A percentile compares a stretch with the other conserved stretches of the same genome.
Conservation (phyloP, 2,113 vertebrate genomes). For the Macaca nemestrina region DNA sequence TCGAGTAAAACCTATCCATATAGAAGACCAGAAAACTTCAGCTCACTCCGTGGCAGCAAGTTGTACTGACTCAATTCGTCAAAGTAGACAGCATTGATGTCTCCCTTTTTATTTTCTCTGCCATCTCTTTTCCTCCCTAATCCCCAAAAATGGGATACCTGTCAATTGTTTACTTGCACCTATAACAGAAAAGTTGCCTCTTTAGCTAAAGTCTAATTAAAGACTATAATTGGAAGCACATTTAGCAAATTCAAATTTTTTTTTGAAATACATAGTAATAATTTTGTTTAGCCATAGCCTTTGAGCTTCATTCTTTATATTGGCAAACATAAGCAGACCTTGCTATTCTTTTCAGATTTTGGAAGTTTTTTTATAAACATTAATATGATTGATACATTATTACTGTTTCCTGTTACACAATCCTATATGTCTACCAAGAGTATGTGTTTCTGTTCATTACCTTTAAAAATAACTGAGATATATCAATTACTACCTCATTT, state of each 20-base stretch:
- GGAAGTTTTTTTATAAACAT: background rate
- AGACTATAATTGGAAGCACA: background rate
- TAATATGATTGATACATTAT: background rate
- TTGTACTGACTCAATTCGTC: background rate
- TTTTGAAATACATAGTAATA: background rate
- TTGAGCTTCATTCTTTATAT: background rate
- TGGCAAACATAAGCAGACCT: background rate
- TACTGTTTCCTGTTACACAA: background rate
- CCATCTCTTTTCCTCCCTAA: background rate
- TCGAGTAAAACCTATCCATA: background rate
- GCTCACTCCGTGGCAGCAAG: background rate
- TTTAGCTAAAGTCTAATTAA: background rate
- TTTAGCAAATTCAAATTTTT: background rate
- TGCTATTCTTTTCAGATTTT: background rate
- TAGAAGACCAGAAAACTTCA: background rate
- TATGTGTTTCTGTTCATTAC: background rate
- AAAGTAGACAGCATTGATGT: background rate
- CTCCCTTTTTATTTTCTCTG: background rate
- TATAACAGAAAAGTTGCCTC: background rate
- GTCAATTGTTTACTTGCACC: background rate
- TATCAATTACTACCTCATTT: background rate
- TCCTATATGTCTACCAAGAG: background rate
- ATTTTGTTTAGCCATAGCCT: background rate
- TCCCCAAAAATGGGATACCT: background rate
- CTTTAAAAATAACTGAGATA: slow-evolving; percentile 13